Percentiles rank a stretch among this genome's conserved stretches.
Evolutionary conservation across 2,888 invertebrate species (phyloP).

Genomic region (Nemotelus nigrinus): DNA sequence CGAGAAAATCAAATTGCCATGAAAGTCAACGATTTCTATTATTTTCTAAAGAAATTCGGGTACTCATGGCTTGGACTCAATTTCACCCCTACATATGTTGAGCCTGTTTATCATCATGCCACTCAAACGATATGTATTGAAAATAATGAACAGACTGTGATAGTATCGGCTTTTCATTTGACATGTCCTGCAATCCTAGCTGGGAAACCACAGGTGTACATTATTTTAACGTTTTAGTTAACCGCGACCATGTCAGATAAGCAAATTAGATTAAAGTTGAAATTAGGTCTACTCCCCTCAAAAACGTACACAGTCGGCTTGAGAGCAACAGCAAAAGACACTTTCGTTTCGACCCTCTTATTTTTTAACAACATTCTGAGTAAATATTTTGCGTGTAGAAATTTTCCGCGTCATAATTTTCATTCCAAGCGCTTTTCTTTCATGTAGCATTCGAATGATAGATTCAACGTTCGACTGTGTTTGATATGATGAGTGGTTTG

Average conservation of each 20-base stretch:
- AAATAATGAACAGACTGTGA: conserved; percentile 33
- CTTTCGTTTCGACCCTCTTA: not conserved
- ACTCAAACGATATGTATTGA: conserved; percentile 11
- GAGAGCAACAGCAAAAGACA: not conserved
- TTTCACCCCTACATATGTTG: too few species aligned
- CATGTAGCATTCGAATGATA: conserved; percentile 4
- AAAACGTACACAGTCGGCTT: not conserved
- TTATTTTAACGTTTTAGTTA: conserved; percentile 46
- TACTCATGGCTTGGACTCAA: too few species aligned
- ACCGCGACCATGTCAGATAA: conserved; percentile 48
- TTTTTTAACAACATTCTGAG: conserved; percentile 25
- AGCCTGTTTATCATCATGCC: not conserved
- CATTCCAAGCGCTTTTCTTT: conserved; percentile 8
- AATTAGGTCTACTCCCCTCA: conserved; percentile 44
- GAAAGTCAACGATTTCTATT: too few species aligned
- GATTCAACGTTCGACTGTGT: conserved; percentile 19
- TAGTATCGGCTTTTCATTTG: conserved; percentile 45
- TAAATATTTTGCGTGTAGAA: conserved; percentile 50
- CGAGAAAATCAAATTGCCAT: too few species aligned
- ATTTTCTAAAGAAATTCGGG: too few species aligned
- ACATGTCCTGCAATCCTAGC: conserved; percentile 28
- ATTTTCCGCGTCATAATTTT: conserved; percentile 50
- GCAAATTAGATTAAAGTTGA: conserved; percentile 49
- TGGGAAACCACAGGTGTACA: conserved; percentile 48
- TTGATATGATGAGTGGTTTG: conserved; percentile 38